Conservation (phyloP, 2,888 invertebrate genomes). For the Abrostola tripartita region DNA sequence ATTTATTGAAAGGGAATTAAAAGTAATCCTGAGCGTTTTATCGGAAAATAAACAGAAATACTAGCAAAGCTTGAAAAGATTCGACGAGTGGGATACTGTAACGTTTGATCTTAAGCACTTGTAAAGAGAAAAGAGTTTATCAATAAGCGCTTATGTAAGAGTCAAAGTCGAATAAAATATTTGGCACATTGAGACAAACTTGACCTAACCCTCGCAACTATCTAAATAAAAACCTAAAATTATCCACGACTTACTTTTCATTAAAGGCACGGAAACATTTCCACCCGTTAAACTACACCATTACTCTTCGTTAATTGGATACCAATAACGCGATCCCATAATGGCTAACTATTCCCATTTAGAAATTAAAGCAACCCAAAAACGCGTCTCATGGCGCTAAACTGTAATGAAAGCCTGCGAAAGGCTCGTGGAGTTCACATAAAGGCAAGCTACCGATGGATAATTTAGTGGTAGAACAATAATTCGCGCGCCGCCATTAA, state of each 20-base stretch:
- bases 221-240: background rate
- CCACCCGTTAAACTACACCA: conserved; percentile 8
- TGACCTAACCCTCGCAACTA: background rate
- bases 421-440: conserved; percentile 41
- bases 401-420: conserved; percentile 41
- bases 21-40: conserved; percentile 5
- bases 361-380: conserved; percentile 27
- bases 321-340: conserved; percentile 11
- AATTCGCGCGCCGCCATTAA: conserved; percentile 60
- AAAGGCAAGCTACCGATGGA: conserved; percentile 49
- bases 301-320: conserved; percentile 37
- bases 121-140: background rate
- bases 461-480: conserved; percentile 60
- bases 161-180: no score
- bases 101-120: background rate
- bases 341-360: conserved; percentile 39
- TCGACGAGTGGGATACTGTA: background rate
- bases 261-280: conserved; percentile 2
- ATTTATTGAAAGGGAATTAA: conserved; percentile 8
- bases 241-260: background rate
- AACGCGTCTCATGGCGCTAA: conserved; percentile 32
- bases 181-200: background rate
- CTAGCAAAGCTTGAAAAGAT: background rate
- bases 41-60: conserved; percentile 3
- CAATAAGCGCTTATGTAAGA: no score